A percentile compares a stretch with the other conserved stretches of the same genome.
phyloP scores from a whole-genome alignment of 2,113 vertebrate species.

The Canis aureus region DNA sequence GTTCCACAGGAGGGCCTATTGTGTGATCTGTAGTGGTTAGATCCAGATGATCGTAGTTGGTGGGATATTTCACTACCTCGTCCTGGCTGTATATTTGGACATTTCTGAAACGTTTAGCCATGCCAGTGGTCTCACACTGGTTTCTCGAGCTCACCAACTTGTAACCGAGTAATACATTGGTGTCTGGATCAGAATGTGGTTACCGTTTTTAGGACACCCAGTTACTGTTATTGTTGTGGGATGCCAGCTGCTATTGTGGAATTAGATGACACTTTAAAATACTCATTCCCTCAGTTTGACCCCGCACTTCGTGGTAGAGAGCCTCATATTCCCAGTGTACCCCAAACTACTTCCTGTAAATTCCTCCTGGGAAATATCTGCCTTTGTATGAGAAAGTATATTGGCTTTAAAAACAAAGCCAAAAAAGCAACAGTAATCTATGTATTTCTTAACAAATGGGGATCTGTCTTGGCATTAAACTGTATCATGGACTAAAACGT shows the following conservation, averaged over 20 bases:
- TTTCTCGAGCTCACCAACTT: not conserved
- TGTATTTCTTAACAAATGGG: constrained; percentile 86
- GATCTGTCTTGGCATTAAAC: constrained; percentile 88
- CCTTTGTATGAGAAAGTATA: constrained; percentile 86
- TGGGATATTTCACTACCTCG: not conserved
- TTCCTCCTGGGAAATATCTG: constrained; percentile 74
- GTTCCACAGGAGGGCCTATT: not conserved
- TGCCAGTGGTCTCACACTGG: not conserved
- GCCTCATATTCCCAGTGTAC: constrained; percentile 93
- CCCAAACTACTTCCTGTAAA: constrained; percentile 95
- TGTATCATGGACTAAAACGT: constrained; percentile 94
- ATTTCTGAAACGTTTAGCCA: not conserved
- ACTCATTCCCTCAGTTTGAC: constrained; percentile 91
- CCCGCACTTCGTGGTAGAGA: constrained; percentile 94
- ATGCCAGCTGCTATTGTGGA: not conserved
- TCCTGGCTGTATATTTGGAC: not conserved
- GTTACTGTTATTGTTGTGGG: not conserved
- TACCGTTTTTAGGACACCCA: not conserved
- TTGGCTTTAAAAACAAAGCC: constrained; percentile 69
- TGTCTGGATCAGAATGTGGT: not conserved
- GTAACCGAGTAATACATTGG: not conserved
- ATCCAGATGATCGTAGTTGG: not conserved
- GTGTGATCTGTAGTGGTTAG: not conserved
- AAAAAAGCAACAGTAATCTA: constrained; percentile 83
- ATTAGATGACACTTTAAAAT: not conserved